Conservation (phyloP, 2,888 invertebrate species). For the Agonopterix arenella region DNA sequence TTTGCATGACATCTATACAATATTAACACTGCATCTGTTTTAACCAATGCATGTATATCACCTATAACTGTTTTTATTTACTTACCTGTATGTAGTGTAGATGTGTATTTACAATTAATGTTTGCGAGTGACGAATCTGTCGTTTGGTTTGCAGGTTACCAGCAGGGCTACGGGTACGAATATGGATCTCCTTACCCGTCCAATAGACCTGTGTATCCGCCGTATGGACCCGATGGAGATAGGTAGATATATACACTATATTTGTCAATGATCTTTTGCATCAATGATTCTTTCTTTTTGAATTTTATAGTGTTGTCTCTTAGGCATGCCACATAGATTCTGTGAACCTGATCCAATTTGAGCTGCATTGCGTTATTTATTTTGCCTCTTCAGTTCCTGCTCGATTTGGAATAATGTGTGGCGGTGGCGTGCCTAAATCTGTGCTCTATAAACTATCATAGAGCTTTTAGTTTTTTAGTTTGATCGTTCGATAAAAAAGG, state of each 20-base stretch:
- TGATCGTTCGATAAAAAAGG: too few species aligned
- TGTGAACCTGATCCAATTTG: too few species aligned
- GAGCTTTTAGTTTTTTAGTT: too few species aligned
- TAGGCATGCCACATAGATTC: too few species aligned
- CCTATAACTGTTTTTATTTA: not conserved
- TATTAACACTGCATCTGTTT: slow-evolving; percentile 2
- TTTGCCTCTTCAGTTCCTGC: not conserved
- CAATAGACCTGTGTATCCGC: slow-evolving; percentile 88
- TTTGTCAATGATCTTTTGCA: too few species aligned
- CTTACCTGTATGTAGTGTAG: not conserved
- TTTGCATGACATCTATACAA: slow-evolving; percentile 4
- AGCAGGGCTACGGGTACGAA: slow-evolving; percentile 81
- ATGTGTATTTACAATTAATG: not conserved
- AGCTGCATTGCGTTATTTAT: too few species aligned
- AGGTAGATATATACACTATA: slow-evolving; percentile 60
- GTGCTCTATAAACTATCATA: too few species aligned
- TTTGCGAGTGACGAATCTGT: not conserved
- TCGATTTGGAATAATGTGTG: too few species aligned
- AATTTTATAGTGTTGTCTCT: too few species aligned
- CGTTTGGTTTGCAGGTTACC: slow-evolving; percentile 71
- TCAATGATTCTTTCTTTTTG: too few species aligned
- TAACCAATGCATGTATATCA: slow-evolving; percentile 6
- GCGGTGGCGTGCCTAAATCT: too few species aligned
- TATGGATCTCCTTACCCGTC: slow-evolving; percentile 82
- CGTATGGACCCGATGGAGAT: slow-evolving; percentile 83